phyloP scores from a whole-genome alignment of 2,113 vertebrate species.

The Cynopterus brachyotis region DNA sequence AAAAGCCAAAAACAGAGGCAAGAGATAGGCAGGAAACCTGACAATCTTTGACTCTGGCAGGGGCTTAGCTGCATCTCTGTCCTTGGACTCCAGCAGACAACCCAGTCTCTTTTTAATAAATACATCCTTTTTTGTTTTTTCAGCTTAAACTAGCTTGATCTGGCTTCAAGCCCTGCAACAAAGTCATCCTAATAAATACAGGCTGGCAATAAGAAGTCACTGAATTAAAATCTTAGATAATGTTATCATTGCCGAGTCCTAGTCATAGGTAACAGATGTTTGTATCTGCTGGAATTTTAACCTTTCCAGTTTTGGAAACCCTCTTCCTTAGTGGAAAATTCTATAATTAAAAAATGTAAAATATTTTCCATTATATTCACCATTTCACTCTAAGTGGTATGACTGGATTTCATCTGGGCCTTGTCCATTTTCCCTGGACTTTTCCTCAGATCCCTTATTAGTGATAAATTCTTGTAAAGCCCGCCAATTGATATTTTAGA shows the following conservation, averaged over 20 bases:
- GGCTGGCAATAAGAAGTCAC: background rate
- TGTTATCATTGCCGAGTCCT: background rate
- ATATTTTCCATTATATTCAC: background rate
- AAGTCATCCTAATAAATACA: background rate
- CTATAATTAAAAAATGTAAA: background rate
- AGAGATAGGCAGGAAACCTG: background rate
- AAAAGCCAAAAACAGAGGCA: background rate
- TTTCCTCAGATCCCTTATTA: background rate
- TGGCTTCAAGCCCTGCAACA: background rate
- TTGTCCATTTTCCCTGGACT: background rate
- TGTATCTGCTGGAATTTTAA: background rate
- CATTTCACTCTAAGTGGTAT: background rate
- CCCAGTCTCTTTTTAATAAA: background rate
- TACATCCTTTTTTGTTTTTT: background rate
- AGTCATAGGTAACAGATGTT: background rate
- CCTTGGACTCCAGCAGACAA: background rate
- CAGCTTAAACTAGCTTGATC: background rate
- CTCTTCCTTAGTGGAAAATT: background rate
- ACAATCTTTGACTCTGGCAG: background rate
- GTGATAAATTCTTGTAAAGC: constrained; percentile 5
- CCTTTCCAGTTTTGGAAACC: background rate
- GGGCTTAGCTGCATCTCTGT: background rate
- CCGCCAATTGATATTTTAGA: background rate
- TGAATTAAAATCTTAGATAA: constrained; percentile 16
- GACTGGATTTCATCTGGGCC: background rate